Evolutionary conservation across 2,797 vertebrate genomes (phyloP).

Genomic region (Ptychobarbus kaznakovi): DNA sequence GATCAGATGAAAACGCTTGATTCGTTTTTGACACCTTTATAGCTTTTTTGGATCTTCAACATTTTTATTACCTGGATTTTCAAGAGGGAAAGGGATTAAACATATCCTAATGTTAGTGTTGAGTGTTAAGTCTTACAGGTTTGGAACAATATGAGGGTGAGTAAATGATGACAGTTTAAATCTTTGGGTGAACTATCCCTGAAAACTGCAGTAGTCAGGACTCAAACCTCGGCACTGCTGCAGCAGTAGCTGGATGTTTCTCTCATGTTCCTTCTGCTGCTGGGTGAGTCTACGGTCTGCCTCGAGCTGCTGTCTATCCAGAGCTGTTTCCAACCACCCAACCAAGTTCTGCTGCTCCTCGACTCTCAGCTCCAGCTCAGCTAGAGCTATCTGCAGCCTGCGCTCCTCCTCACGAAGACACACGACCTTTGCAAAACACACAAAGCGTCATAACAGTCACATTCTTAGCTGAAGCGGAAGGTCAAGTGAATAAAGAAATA

Average conservation of each 20-base stretch:
- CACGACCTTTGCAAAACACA: constrained; percentile 84
- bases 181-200: not conserved
- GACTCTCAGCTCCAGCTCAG: constrained; percentile 92
- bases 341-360: constrained; percentile 92
- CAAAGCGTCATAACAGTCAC: not conserved
- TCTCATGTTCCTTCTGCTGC: constrained; percentile 94
- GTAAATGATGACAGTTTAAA: not conserved
- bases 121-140: not conserved
- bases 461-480: not conserved
- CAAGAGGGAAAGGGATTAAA: not conserved
- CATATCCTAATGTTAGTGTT: not conserved
- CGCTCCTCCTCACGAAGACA: constrained; percentile 94
- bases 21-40: not conserved
- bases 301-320: constrained; percentile 91
- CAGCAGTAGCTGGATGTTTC: constrained; percentile 89
- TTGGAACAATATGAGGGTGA: not conserved
- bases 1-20: not conserved
- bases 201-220: not conserved
- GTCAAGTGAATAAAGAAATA: constrained; percentile 1
- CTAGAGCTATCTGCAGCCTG: constrained; percentile 88
- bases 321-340: constrained; percentile 89
- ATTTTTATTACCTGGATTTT: not conserved
- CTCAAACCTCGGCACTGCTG: constrained; percentile 88
- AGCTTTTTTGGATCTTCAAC: not conserved
- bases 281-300: constrained; percentile 93